Evolutionary conservation across 2,888 invertebrate species (phyloP).

Genomic region (Blera fallax): DNA sequence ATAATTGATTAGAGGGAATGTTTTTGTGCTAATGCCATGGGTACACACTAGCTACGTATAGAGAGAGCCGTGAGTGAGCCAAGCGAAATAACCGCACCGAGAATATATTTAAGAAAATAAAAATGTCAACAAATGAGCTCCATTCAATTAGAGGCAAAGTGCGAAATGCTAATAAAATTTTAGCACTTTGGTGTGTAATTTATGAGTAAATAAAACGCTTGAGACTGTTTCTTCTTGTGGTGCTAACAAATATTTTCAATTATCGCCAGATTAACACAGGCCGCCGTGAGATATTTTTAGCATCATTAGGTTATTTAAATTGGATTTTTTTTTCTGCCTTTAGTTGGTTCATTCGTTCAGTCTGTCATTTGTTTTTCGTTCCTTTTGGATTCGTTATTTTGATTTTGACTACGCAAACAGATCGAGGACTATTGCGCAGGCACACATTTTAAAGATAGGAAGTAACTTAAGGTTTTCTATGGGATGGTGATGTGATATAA

Average conservation of each 20-base stretch:
- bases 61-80: background rate
- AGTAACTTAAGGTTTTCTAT: background rate
- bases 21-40: slow-evolving; percentile 42
- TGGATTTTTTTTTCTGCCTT: slow-evolving; percentile 14
- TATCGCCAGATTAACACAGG: slow-evolving; percentile 56
- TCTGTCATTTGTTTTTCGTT: background rate
- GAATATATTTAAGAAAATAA: slow-evolving; percentile 27
- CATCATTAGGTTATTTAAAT: slow-evolving; percentile 66
- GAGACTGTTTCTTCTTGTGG: slow-evolving; percentile 37
- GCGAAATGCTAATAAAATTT: slow-evolving; percentile 72
- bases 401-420: background rate
- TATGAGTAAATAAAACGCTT: slow-evolving; percentile 64
- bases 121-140: slow-evolving; percentile 70
- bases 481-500: background rate
- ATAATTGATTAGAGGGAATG: slow-evolving; percentile 68
- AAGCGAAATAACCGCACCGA: background rate
- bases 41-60: slow-evolving; percentile 24
- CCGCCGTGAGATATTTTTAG: slow-evolving; percentile 60
- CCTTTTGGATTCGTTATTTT: background rate
- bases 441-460: background rate
- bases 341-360: background rate
- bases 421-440: background rate
- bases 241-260: slow-evolving; percentile 62
- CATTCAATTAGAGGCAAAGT: slow-evolving; percentile 70
- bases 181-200: slow-evolving; percentile 70